Base-by-base conservation (phyloP, 2,113 vertebrate genomes). In the Antechinus flavipes region DNA sequence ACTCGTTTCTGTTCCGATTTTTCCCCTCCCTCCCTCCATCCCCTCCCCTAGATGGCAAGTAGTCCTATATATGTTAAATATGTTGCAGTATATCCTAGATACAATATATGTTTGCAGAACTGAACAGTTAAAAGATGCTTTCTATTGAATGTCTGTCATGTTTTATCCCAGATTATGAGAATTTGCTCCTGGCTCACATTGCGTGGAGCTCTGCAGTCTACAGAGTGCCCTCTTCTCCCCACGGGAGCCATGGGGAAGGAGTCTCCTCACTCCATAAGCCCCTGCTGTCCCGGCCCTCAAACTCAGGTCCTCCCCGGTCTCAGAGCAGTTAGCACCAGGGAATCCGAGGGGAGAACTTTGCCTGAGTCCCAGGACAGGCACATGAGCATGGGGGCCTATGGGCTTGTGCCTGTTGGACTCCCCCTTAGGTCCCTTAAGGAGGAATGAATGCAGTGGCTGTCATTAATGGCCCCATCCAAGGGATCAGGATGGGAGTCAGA, bases 301-400 rank as follows among this genome's bases (percentile, higher is more conserved):
- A 14, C n/a, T 2, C 14, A 2, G 35, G 16, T 22, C 19, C 68
- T 84, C 0, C 0, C 6, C 0, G 8, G n/a, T 11, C 68, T 19
- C 14, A 84, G n/a, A 84, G 16, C n/a, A 22, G 68, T 42, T 1
- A 35, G 27, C 5, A n/a, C 5, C 3, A 19, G 16, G 68, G 68
- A 76, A 6, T 42, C n/a, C 8, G 35, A 84, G 19, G 68, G 35
- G 35, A 19, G 68, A 16, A 1, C 14, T 76, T n/a, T n/a, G 35
- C 68, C 16, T 4, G 24, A 16, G 30, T 84, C 35, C n/a, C 68
- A 42, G 35, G n/a, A 7, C 16, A 22, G 19, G 35, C 6, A 35
- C 30, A 14, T 4, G 14, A 35, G 61, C 35, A 5, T 61, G 56
- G 56, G 27, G 16, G 68, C 61, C 61, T 68, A 35, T n/a, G 61